A percentile compares a stretch with the other conserved stretches of the same genome.
Evolutionary conservation across 2,888 invertebrate genomes (phyloP).

Genomic region (Stenoptilia bipunctidactyla): DNA sequence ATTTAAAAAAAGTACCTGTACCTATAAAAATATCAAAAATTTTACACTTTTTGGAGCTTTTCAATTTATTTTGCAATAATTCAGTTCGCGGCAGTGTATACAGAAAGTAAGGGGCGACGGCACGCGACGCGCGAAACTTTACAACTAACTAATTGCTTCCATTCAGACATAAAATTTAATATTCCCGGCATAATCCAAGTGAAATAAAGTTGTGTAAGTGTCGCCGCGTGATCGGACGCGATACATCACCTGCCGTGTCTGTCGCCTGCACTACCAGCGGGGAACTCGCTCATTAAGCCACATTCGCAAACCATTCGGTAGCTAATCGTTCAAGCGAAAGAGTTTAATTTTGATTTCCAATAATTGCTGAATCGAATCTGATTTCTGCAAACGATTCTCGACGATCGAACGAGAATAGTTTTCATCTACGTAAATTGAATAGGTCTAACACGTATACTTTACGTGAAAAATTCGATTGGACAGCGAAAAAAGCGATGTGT

Average conservation of each 20-base stretch:
- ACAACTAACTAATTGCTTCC: neutral
- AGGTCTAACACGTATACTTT: neutral
- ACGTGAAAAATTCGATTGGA: neutral
- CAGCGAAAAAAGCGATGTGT: neutral
- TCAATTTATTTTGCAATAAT: too few relatives aligned
- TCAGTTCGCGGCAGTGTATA: too few relatives aligned
- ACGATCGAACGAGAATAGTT: neutral
- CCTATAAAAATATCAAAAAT: too few relatives aligned
- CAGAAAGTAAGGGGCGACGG: neutral
- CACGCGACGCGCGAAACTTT: neutral
- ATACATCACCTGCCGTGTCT: neutral
- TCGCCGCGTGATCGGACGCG: neutral
- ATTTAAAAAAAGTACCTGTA: too few relatives aligned
- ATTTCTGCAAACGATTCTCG: neutral
- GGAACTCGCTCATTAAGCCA: too few relatives aligned
- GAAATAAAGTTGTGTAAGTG: neutral
- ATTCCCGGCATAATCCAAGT: neutral
- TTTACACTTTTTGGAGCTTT: too few relatives aligned
- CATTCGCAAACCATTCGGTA: too few relatives aligned
- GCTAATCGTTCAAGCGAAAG: too few relatives aligned
- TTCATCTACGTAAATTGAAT: neutral
- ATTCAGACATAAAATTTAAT: neutral
- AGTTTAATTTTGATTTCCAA: neutral
- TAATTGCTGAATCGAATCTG: neutral
- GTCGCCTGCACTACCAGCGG: neutral